A percentile compares a stretch with the other conserved stretches of the same genome.
These are phyloP conservation scores for Bombus sibiricus DNA, from an alignment of 1,140 invertebrate genomes.

Conservation along the genomic window DNA sequence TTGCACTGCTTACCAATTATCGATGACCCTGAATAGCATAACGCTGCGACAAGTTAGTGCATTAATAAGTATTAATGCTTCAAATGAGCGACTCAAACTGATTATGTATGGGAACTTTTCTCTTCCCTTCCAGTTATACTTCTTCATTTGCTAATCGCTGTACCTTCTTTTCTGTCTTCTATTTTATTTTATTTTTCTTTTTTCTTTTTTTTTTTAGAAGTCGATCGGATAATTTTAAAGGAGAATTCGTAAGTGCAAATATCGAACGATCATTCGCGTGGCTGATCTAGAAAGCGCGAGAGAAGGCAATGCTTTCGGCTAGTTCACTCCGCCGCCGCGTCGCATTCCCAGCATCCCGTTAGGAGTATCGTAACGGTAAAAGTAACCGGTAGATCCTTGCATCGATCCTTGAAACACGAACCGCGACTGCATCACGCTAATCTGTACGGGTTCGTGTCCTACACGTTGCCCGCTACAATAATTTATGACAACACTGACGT, in stretches of 20 bases:
- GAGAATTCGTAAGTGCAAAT: not conserved
- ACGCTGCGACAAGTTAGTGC: not conserved
- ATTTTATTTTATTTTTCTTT: too few species aligned
- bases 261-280: constrained; percentile 12
- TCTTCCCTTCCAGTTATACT: not conserved
- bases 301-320: constrained; percentile 54
- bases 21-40: not conserved
- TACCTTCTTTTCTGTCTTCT: not conserved
- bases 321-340: constrained; percentile 51
- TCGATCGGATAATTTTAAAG: not conserved
- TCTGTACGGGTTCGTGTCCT: not conserved
- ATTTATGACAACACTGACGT: not conserved
- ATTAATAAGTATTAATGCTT: not conserved
- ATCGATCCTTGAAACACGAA: constrained; percentile 61
- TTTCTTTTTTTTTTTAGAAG: not conserved
- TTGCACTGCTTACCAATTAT: not conserved
- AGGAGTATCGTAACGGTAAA: constrained; percentile 74
- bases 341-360: constrained; percentile 70
- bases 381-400: constrained; percentile 66
- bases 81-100: too few species aligned
- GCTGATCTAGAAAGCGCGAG: constrained; percentile 62
- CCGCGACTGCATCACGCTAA: constrained; percentile 26
- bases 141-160: not conserved
- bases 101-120: too few species aligned
- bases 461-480: not conserved